These are phyloP conservation scores for Argyresthia albistria DNA, from an alignment of 2,888 invertebrate genomes.

Conservation along the genomic window DNA sequence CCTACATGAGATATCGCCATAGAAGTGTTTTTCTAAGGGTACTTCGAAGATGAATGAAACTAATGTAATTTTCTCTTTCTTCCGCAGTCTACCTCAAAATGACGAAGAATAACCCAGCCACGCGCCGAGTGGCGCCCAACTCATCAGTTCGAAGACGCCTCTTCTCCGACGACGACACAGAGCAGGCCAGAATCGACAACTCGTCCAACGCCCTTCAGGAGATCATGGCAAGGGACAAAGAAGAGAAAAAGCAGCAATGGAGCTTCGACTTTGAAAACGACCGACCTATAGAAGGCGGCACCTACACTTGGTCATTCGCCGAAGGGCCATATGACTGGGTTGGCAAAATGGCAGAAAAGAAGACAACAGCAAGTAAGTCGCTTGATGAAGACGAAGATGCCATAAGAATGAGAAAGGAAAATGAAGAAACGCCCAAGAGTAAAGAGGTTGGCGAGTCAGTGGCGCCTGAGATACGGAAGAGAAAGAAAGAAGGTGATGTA, in stretches of 20 bases:
- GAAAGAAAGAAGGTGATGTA: slow-evolving; percentile 16
- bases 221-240: slow-evolving; percentile 18
- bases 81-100: slow-evolving; percentile 34
- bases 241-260: slow-evolving; percentile 50
- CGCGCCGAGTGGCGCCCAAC: slow-evolving; percentile 21
- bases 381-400: slow-evolving; percentile 32
- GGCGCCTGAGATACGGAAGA: slow-evolving; percentile 21
- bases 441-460: slow-evolving; percentile 3
- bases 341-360: slow-evolving; percentile 9
- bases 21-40: no score
- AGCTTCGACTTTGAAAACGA: slow-evolving; percentile 73
- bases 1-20: no score
- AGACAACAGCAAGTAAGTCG: not conserved
- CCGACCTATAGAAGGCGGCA: slow-evolving; percentile 46
- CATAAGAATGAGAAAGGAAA: slow-evolving; percentile 23
- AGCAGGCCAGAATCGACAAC: slow-evolving; percentile 35
- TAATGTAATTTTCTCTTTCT: slow-evolving; percentile 13
- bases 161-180: slow-evolving; percentile 26
- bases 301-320: slow-evolving; percentile 21
- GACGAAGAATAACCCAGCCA: slow-evolving; percentile 29
- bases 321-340: slow-evolving; percentile 25
- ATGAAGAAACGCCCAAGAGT: no score
- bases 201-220: slow-evolving; percentile 36
- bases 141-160: slow-evolving; percentile 50
- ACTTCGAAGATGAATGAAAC: not conserved